Percentiles rank a stretch among this genome's conserved stretches.
Evolutionary conservation across 2,797 vertebrate species (phyloP).

Genomic region (Myotis vivesi): DNA sequence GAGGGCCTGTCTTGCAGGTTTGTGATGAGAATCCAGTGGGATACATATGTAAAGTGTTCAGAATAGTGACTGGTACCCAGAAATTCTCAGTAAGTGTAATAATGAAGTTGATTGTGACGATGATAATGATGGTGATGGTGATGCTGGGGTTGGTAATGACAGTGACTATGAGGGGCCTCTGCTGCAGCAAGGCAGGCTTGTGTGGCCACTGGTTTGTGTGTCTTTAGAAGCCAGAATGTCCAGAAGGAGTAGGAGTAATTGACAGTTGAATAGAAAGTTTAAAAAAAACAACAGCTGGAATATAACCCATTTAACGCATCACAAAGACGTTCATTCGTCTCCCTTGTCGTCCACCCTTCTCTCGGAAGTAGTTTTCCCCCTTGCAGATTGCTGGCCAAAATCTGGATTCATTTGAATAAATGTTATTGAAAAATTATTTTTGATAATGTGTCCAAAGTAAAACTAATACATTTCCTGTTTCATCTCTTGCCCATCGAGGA

Average conservation of each 20-base stretch:
- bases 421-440: neutral
- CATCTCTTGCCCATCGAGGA: neutral
- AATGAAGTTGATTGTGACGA: neutral
- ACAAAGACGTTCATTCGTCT: neutral
- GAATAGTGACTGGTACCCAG: neutral
- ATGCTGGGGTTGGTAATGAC: neutral
- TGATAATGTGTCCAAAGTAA: neutral
- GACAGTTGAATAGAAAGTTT: neutral
- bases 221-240: neutral
- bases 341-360: neutral
- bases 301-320: neutral
- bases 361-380: neutral
- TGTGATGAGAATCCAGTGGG: neutral
- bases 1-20: neutral
- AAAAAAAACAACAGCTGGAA: neutral
- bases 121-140: neutral
- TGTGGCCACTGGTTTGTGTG: neutral
- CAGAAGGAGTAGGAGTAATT: neutral
- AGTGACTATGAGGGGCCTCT: accelerated
- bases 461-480: neutral
- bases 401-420: neutral
- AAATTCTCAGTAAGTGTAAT: neutral
- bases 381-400: neutral
- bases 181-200: neutral
- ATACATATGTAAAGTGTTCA: neutral